Conservation (phyloP, 2,113 vertebrate genomes). For the Solea senegalensis region DNA sequence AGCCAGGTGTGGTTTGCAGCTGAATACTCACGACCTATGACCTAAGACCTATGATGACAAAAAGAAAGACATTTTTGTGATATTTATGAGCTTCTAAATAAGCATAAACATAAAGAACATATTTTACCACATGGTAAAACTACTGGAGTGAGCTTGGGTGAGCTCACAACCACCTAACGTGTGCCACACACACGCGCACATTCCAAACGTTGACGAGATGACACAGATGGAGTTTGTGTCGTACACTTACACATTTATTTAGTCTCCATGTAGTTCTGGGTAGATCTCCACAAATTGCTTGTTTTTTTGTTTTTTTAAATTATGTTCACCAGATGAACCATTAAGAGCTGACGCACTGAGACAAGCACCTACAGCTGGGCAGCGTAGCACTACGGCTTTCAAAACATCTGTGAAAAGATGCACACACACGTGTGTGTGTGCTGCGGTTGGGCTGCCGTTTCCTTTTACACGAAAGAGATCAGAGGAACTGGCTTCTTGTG, state of each 20-base stretch:
- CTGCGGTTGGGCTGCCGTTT: slow-evolving; percentile 8
- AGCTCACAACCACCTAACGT: slow-evolving; percentile 10
- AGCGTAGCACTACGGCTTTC: slow-evolving; percentile 17
- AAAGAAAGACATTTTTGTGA: slow-evolving; percentile 26
- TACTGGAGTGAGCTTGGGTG: neutral
- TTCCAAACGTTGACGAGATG: neutral
- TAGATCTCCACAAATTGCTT: slow-evolving; percentile 15
- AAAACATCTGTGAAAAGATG: slow-evolving; percentile 15
- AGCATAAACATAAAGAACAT: neutral
- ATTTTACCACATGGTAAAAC: slow-evolving; percentile 10
- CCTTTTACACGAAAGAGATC: slow-evolving; percentile 13
- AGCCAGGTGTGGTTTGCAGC: slow-evolving; percentile 53
- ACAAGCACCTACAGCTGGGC: slow-evolving; percentile 28
- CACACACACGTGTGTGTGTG: neutral
- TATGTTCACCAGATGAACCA: slow-evolving; percentile 40
- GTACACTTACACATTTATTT: neutral
- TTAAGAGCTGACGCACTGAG: slow-evolving; percentile 25
- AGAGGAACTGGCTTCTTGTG: slow-evolving; percentile 20
- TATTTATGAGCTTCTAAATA: slow-evolving; percentile 6
- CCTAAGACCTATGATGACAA: slow-evolving; percentile 14
- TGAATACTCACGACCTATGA: slow-evolving; percentile 50
- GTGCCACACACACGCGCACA: slow-evolving; percentile 19
- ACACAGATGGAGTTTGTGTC: slow-evolving; percentile 15
- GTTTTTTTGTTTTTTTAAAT: slow-evolving; percentile 17
- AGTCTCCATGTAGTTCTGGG: slow-evolving; percentile 12